Percentiles rank a stretch among this genome's conserved stretches.
Conservation (phyloP, 2,797 vertebrate species). For the Labeo calbasu region DNA sequence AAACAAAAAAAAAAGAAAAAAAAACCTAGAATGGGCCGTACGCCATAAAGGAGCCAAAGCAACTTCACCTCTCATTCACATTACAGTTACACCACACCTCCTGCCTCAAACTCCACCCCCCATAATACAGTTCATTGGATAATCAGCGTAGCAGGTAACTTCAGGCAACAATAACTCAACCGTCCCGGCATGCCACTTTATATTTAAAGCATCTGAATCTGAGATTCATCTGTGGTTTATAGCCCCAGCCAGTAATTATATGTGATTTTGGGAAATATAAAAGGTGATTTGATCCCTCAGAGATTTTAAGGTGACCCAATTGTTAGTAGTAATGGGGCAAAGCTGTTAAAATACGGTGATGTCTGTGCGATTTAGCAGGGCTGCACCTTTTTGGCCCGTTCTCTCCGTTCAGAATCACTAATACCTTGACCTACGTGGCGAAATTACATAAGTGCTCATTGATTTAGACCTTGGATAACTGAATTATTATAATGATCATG, state of each 20-base stretch:
- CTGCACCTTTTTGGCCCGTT: slow-evolving; percentile 4
- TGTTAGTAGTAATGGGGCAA: slow-evolving; percentile 42
- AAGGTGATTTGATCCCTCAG: slow-evolving; percentile 24
- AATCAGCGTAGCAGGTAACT: not conserved
- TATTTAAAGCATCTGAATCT: slow-evolving; percentile 3
- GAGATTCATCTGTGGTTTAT: not conserved
- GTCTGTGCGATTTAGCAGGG: slow-evolving; percentile 18
- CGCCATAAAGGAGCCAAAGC: not conserved
- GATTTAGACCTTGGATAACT: slow-evolving; percentile 40
- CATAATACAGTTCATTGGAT: not conserved
- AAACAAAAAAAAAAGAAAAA: too few relatives aligned
- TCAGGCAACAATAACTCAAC: slow-evolving; percentile 12
- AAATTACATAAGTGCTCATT: slow-evolving; percentile 44
- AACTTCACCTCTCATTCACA: not conserved
- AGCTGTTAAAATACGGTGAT: slow-evolving; percentile 45
- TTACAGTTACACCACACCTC: not conserved
- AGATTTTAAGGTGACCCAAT: slow-evolving; percentile 33
- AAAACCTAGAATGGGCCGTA: not conserved
- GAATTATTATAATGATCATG: slow-evolving; percentile 46
- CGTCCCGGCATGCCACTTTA: not conserved
- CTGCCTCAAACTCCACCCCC: not conserved
- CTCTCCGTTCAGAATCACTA: not conserved
- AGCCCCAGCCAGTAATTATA: slow-evolving; percentile 34
- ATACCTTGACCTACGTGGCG: slow-evolving; percentile 34
- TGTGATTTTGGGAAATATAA: slow-evolving; percentile 46